phyloP scores from a whole-genome alignment of 2,888 invertebrate species.

The Lepidocyrtinus sp. region DNA sequence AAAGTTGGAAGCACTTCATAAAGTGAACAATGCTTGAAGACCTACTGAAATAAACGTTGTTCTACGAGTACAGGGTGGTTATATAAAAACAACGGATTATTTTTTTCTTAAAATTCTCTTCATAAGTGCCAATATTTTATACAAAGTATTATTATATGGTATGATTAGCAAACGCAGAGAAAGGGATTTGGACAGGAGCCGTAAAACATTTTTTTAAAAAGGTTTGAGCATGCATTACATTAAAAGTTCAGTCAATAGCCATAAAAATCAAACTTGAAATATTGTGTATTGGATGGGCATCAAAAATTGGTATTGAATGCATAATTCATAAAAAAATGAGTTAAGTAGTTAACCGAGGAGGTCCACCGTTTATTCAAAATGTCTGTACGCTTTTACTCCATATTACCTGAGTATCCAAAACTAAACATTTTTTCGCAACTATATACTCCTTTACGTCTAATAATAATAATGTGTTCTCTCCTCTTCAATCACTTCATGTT shows the following conservation, averaged over 20 bases:
- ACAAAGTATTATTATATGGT: constrained; percentile 23
- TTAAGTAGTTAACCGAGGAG: constrained; percentile 32
- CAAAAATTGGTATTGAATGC: constrained; percentile 61
- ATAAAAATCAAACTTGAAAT: constrained; percentile 63
- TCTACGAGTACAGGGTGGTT: background rate
- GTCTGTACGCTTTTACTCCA: background rate
- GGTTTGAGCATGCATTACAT: constrained; percentile 35
- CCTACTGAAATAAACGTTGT: background rate
- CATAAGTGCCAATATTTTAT: constrained; percentile 15
- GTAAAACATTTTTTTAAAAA: constrained; percentile 36
- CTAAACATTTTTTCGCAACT: background rate
- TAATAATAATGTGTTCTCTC: constrained; percentile 20
- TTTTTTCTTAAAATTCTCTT: background rate
- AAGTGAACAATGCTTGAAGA: background rate
- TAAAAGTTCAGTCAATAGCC: constrained; percentile 59
- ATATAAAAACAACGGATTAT: background rate
- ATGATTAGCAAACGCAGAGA: constrained; percentile 28
- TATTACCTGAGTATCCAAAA: background rate
- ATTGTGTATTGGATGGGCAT: constrained; percentile 61
- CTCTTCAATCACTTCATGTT: constrained; percentile 17
- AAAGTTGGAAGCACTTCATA: background rate
- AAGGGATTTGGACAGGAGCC: constrained; percentile 28
- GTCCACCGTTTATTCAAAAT: constrained; percentile 25
- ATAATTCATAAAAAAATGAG: constrained; percentile 57
- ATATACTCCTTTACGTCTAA: background rate